phyloP scores from a whole-genome alignment of 2,113 vertebrate genomes.

The Daubentonia madagascariensis region DNA sequence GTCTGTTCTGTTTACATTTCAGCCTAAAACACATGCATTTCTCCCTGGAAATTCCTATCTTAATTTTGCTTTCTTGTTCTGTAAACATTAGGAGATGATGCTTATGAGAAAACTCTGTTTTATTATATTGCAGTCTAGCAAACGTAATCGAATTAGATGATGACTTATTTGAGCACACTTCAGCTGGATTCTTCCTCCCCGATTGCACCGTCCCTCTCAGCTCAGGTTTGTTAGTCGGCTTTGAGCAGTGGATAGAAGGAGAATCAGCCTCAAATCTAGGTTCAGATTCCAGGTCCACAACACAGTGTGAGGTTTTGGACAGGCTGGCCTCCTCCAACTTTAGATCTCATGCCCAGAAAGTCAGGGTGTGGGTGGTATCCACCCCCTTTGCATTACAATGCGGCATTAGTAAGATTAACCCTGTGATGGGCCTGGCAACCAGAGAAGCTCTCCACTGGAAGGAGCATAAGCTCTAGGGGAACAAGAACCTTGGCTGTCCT shows the following conservation, averaged over 20 bases:
- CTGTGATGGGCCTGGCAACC: background rate
- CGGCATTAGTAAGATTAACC: background rate
- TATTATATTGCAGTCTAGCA: conserved; percentile 44
- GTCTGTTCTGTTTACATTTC: background rate
- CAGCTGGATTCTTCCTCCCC: background rate
- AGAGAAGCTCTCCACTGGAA: background rate
- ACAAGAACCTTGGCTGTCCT: background rate
- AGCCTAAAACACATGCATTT: background rate
- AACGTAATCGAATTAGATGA: conserved; percentile 8
- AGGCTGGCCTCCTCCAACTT: background rate
- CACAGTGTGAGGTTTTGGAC: background rate
- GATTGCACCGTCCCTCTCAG: background rate
- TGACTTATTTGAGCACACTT: background rate
- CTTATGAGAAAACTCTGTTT: background rate
- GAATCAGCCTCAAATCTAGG: background rate
- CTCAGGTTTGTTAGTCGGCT: background rate
- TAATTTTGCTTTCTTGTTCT: conserved; percentile 40
- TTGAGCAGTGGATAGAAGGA: background rate
- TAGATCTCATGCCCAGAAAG: background rate
- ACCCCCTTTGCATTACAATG: background rate
- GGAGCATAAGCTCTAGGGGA: background rate
- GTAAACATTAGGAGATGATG: conserved; percentile 32
- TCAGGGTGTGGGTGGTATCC: accelerated
- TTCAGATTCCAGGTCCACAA: background rate
- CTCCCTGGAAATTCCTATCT: conserved; percentile 15